Evolutionary conservation across 2,113 vertebrate species (phyloP).

Genomic region (Oryzias melastigma): DNA sequence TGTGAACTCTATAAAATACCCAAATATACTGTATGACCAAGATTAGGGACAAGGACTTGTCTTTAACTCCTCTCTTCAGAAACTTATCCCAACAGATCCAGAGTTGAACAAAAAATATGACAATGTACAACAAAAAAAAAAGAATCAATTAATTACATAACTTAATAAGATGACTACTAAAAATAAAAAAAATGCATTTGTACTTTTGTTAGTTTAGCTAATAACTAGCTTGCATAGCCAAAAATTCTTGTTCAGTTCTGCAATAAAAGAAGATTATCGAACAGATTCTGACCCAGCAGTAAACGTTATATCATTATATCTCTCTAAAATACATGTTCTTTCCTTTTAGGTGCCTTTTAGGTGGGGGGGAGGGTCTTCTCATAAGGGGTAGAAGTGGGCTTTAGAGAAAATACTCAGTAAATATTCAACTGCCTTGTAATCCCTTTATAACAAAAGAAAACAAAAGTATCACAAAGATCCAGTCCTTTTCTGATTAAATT

Average conservation of each 20-base stretch:
- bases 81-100: no score
- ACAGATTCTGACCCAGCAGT: background rate
- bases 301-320: background rate
- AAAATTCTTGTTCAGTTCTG: background rate
- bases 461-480: slow-evolving; percentile 6
- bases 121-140: no score
- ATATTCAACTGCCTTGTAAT: background rate
- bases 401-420: background rate
- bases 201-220: background rate
- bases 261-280: background rate
- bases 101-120: no score
- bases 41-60: no score
- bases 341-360: no score
- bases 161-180: no score
- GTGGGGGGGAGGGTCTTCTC: background rate
- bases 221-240: background rate
- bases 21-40: no score
- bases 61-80: no score
- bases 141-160: no score
- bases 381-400: background rate
- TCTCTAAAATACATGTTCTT: background rate
- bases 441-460: background rate
- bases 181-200: no score
- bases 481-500: slow-evolving; percentile 5
- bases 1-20: no score